Evolutionary conservation across 2,113 vertebrate genomes (phyloP), one percentile per base, ranked within the genome.

Genomic region (Prochilodus magdalenae): DNA sequence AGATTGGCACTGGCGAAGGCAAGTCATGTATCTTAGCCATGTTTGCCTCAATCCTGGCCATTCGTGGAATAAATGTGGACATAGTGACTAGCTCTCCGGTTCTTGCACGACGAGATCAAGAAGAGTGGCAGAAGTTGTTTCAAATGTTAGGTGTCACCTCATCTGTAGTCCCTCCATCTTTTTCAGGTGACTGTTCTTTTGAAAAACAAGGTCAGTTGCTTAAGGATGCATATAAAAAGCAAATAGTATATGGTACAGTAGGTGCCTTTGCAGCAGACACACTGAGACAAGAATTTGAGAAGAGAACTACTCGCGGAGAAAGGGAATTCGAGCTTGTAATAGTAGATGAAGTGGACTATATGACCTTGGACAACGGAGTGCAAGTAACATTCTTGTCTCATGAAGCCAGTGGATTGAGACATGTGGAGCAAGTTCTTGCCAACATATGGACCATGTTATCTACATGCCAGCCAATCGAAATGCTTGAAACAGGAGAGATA

Each of bases 311-410:
- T 26, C 75, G 84, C 16, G 75, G 76, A 12, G 60, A 44, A 5
- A 82, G 86, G 15, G 70, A 33, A 14, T 88, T 82, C 66, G 84
- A 88, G 16, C 26, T 87, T n/a, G 88, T 87, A 5, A 73, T 89
- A 29, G 86, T 89, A 33, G 88, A 89, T 62, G 88, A 89, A 47
- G 88, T 88, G 14, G 87, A 88, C 73, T 87, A 88, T 67, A 88
- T 88, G 86, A 87, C 86, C 36, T 36, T 36, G 36, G 36, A 36
- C 7, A 36, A 36, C 36, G 36, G 36, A 36, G 36, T 36, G 3
- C 36, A 36, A 7, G 7, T 86, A 27, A 87, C 87, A 18, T 88
- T 84, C 55, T 69, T 88, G 16, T 83, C 83, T 16, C 87, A 87
- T 71, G 83, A 87, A 27, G 67, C 80, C 22, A 85, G 74, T 75